Evolutionary conservation across 2,888 invertebrate genomes (phyloP).

Genomic region (Hypena proboscidalis): DNA sequence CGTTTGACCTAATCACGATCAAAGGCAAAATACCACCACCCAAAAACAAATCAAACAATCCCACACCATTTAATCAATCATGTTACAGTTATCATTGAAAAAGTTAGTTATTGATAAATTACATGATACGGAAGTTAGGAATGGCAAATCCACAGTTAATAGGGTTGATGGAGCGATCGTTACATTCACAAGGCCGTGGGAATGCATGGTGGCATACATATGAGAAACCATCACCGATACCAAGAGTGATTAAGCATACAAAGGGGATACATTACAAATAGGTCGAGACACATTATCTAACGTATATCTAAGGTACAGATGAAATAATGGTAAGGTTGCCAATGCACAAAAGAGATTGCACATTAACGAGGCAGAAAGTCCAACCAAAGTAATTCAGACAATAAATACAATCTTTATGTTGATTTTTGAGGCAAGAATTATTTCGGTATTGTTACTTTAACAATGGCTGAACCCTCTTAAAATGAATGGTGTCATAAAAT

Average conservation of each 20-base stretch:
- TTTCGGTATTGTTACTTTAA: not conserved
- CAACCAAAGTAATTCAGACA: constrained; percentile 19
- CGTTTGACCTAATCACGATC: constrained; percentile 73
- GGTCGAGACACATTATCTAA: constrained; percentile 30
- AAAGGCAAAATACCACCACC: constrained; percentile 54
- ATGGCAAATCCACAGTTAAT: constrained; percentile 49
- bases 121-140: constrained; percentile 22
- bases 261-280: constrained; percentile 72
- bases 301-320: constrained; percentile 33
- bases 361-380: constrained; percentile 27
- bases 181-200: constrained; percentile 60
- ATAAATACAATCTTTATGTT: constrained; percentile 14
- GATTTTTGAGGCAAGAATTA: not conserved
- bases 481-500: constrained; percentile 38
- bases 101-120: constrained; percentile 25
- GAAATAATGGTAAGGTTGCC: constrained; percentile 33
- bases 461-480: constrained; percentile 41
- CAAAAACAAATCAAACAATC: constrained; percentile 5
- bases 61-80: constrained; percentile 18
- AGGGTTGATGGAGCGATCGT: constrained; percentile 45
- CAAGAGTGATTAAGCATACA: constrained; percentile 84
- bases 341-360: constrained; percentile 21
- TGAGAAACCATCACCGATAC: constrained; percentile 80
- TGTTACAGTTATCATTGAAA: constrained; percentile 6
- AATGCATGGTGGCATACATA: constrained; percentile 69